Evolutionary conservation across 1,140 invertebrate genomes (phyloP), one percentile per base, ranked within the genome.

Genomic region (Apocrypta bakeri): DNA sequence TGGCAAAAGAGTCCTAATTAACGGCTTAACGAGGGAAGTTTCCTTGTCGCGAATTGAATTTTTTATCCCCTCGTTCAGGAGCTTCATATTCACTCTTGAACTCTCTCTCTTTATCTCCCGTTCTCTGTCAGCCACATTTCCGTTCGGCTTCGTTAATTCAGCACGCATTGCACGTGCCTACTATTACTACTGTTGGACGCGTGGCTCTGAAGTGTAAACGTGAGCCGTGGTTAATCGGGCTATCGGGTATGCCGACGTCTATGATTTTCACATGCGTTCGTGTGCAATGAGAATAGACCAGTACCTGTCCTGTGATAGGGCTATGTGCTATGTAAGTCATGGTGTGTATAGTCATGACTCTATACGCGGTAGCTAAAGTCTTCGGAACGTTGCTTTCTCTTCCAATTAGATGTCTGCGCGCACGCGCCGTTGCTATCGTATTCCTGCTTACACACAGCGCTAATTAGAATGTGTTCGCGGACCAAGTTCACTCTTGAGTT

Each of bases 391-490:
- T 61, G 29, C 72, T 69, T 76, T 81, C 42, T 25, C 74, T 48
- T 83, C 68, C 81, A 83, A 83, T 83, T 79, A 83, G 29, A 14
- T n/a, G 17, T 24, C 21, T 24, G 63, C 63, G 11, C 63, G 1
- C 25, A 7, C 6, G 63, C 40, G 40, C 42, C 68, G 17, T 17
- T 56, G 7, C 48, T n/a, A 21, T 21, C 17, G 48, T 17, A 21
- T 17, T 72, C 74, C 72, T 82, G 42, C 14, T 40, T 71, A 33
- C 66, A 56, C 61, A 33, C 66, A 56, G 14, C 31, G 73, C 74
- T 78, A 77, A 77, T 82, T 78, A 77, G 75, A 77, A 72, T 72
- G 74, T 77, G 48, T 68, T 37, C 56, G n/a, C n/a, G 21, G 37
- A 31, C 56, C 37, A 64, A n/a, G 24, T 27, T 56, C 40, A 42